Base-by-base conservation (phyloP, 1,140 invertebrate species). In the Olivierus martensii region DNA sequence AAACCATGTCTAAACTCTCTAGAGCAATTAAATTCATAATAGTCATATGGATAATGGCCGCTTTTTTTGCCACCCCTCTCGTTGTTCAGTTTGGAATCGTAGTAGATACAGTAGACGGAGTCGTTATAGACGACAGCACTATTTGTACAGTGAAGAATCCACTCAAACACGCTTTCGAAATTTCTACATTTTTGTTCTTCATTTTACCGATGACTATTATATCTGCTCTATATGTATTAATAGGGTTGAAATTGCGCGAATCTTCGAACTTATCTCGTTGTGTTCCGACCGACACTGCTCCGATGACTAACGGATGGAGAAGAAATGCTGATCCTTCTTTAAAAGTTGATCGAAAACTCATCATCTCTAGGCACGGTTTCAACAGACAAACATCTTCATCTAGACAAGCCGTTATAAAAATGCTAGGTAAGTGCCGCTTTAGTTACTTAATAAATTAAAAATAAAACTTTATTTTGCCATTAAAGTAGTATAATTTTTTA, bases 181-280 rank as follows among this genome's bases (percentile, higher is more conserved):
- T 87, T 55, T 87, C 84, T 1, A 84, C 83, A 0, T 77, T 86
- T 57, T 64, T 90, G 19, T 87, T 91, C 67, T 92, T 92, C 65
- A 75, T 87, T 9, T 73, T 79, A 2, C 87, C 87, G 0, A 87
- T 90, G 84, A 79, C 82, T 14, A 69, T 89, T 28, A 88, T 91
- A 61, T 84, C 81, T 4, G 80, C 83, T 3, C 71, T 91, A 1
- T 91, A 92, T 66, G 72, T 82, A 10, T 69, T 87, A 49, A 90
- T 92, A 61, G 87, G 82, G 9, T 62, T 86, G 15, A 79, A 81
- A 60, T 68, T 91, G 36, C 77, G 79, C 57, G 71, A 76, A 48
- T 79, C 82, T 28, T 28, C 28, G 9, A 28, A 28, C 9, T 28
- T 28, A 28, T 28, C 28, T 28, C 28, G 28, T 28, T 28, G 28